Conservation (phyloP, 2,888 invertebrate species). For the Biston stratarius region DNA sequence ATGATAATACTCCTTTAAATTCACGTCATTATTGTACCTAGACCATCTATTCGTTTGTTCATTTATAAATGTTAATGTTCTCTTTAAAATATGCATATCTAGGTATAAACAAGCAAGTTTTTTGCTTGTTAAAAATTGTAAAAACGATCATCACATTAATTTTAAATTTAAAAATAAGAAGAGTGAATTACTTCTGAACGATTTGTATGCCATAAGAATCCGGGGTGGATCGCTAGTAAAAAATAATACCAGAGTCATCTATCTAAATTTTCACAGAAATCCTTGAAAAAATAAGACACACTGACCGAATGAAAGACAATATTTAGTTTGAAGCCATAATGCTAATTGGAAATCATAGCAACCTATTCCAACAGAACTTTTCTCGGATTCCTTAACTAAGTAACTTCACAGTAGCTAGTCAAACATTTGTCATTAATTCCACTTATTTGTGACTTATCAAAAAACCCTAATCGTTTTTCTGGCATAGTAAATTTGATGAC, state of each 20-base stretch:
- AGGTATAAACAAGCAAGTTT: background rate
- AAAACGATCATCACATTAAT: too few relatives aligned
- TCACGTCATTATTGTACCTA: background rate
- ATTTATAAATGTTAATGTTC: background rate
- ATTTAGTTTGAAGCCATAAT: background rate
- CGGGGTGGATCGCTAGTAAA: too few relatives aligned
- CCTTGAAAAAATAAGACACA: background rate
- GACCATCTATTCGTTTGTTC: background rate
- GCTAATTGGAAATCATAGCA: conserved; percentile 22
- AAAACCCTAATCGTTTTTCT: conserved; percentile 4
- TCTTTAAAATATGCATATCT: background rate
- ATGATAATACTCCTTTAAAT: background rate
- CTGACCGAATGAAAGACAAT: background rate
- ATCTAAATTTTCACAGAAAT: background rate
- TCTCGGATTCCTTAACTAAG: conserved; percentile 2
- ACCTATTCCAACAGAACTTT: conserved; percentile 11
- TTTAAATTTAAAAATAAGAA: too few relatives aligned
- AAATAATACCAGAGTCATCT: too few relatives aligned
- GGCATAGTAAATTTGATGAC: conserved; percentile 6
- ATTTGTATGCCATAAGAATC: too few relatives aligned
- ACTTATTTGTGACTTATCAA: conserved; percentile 8
- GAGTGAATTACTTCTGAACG: too few relatives aligned
- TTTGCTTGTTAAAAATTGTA: too few relatives aligned
- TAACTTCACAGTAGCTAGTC: background rate
- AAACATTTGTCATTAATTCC: conserved; percentile 5